Percentiles rank a stretch among this genome's conserved stretches.
phyloP scores from a whole-genome alignment of 2,797 vertebrate genomes.

The Gymnothorax reevesii region DNA sequence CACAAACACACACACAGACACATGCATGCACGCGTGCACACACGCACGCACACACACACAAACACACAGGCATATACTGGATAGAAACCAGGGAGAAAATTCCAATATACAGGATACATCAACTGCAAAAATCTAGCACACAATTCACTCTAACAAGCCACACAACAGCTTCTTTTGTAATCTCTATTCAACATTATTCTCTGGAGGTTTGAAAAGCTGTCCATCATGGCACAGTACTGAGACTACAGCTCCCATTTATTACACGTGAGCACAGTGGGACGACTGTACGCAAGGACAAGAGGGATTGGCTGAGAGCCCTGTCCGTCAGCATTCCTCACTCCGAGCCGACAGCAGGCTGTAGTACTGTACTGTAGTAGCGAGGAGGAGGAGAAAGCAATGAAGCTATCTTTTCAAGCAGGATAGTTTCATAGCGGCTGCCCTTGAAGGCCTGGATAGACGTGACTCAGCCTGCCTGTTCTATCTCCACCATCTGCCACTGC shows the following conservation, averaged over 20 bases:
- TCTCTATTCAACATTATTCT: not conserved
- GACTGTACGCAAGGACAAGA: slow-evolving; percentile 46
- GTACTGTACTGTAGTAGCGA: slow-evolving; percentile 68
- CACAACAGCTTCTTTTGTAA: not conserved
- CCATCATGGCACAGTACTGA: slow-evolving; percentile 17
- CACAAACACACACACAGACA: not conserved
- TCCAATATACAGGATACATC: not conserved
- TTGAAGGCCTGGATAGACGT: slow-evolving; percentile 14
- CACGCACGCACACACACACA: not conserved
- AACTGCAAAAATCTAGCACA: not conserved
- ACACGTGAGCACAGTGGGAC: slow-evolving; percentile 37
- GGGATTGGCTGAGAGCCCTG: slow-evolving; percentile 65
- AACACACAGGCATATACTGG: not conserved
- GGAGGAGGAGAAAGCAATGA: slow-evolving; percentile 66
- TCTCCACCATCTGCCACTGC: not conserved
- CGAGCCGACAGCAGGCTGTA: slow-evolving; percentile 40
- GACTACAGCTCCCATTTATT: slow-evolving; percentile 32
- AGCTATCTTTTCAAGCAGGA: slow-evolving; percentile 50
- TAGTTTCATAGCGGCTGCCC: slow-evolving; percentile 45
- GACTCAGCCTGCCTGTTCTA: slow-evolving; percentile 15
- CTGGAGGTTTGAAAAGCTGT: not conserved
- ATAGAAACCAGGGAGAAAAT: not conserved
- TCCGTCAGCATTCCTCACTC: slow-evolving; percentile 62
- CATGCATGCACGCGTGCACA: not conserved
- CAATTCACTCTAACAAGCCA: not conserved